Conservation (phyloP, 2,888 invertebrate species). For the Epinotia nisella region DNA sequence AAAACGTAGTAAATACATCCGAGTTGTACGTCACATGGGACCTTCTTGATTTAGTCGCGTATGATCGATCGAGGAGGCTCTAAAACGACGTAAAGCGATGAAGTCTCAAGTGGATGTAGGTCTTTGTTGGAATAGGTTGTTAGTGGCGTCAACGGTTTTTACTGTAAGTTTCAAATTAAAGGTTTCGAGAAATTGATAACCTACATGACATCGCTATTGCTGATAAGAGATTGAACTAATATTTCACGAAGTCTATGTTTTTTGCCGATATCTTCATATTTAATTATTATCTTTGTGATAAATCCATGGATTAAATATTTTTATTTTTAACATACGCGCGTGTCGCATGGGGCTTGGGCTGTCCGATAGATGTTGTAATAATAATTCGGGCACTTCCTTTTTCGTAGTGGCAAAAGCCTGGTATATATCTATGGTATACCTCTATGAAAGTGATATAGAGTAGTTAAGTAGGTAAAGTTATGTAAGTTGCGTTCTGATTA, state of each 20-base stretch:
- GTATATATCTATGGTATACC: no score
- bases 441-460: background rate
- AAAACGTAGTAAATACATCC: background rate
- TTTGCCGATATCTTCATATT: background rate
- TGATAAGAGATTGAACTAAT: background rate
- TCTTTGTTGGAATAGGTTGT: background rate
- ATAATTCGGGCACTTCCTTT: background rate
- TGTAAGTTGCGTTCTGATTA: background rate
- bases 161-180: background rate
- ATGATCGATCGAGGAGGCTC: background rate
- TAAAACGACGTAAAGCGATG: slow-evolving; percentile 8
- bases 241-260: background rate
- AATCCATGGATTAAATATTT: no score
- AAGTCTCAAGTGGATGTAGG: background rate
- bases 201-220: background rate
- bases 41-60: background rate
- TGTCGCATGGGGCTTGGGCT: background rate
- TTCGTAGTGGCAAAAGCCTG: no score
- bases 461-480: background rate
- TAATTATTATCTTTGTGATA: no score
- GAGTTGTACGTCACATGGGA: background rate
- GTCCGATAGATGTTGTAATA: background rate
- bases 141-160: slow-evolving; percentile 16
- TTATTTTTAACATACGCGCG: background rate
- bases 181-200: slow-evolving; percentile 6